phyloP scores from a whole-genome alignment of 92 coral and sea anemone species.

The Diadumene lineata region DNA sequence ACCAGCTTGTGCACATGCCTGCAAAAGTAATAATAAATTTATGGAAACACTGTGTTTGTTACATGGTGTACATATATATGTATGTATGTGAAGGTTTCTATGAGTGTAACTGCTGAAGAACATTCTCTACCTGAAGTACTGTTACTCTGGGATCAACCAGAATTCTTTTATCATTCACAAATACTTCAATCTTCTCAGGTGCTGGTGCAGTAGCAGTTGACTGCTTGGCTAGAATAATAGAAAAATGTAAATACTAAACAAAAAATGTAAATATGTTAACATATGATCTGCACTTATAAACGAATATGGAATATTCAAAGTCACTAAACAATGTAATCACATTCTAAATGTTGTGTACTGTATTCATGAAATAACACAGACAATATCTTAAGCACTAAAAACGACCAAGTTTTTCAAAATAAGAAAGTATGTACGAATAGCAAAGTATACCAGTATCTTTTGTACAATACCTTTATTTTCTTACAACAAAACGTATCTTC shows the following conservation, averaged over 20 bases:
- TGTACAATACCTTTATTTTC: too few species aligned
- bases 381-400: too few species aligned
- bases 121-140: conserved; percentile 81
- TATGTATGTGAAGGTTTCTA: neutral
- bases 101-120: too few species aligned
- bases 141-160: conserved; percentile 97
- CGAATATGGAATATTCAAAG: too few species aligned
- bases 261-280: neutral
- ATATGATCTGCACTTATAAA: neutral
- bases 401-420: too few species aligned
- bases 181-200: conserved; percentile 95
- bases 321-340: too few species aligned
- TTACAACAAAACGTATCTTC: too few species aligned
- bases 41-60: too few species aligned
- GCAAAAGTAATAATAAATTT: neutral
- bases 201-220: conserved; percentile 75
- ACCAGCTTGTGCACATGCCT: conserved; percentile 99
- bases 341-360: too few species aligned
- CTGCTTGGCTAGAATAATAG: conserved; percentile 52
- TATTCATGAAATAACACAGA: too few species aligned
- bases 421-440: too few species aligned
- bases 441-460: too few species aligned
- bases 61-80: neutral
- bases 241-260: neutral
- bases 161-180: conserved; percentile 91